A percentile compares a stretch with the other conserved stretches of the same genome.
Evolutionary conservation across 2,888 invertebrate species (phyloP).

Genomic region (Clistopyga incitator): DNA sequence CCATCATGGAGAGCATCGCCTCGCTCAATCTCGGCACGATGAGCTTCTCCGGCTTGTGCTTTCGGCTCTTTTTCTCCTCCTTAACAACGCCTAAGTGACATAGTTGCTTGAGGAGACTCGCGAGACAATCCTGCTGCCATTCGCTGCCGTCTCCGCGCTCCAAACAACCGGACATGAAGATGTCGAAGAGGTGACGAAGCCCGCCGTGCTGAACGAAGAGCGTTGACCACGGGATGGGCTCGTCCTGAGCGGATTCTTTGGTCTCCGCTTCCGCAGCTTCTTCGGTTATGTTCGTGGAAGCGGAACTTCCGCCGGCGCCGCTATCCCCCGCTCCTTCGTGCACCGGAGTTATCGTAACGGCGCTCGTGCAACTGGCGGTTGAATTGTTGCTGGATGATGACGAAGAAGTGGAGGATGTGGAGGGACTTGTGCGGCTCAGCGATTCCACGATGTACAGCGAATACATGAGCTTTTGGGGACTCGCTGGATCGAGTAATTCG

Average conservation of each 20-base stretch:
- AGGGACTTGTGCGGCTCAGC: slow-evolving; percentile 84
- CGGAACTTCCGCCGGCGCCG: slow-evolving; percentile 53
- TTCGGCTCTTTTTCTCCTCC: slow-evolving; percentile 83
- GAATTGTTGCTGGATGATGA: slow-evolving; percentile 64
- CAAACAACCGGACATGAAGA: slow-evolving; percentile 93
- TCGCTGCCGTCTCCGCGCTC: slow-evolving; percentile 92
- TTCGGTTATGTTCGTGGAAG: slow-evolving; percentile 69
- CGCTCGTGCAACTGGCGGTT: slow-evolving; percentile 62
- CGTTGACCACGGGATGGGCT: slow-evolving; percentile 87
- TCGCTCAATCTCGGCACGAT: slow-evolving; percentile 90
- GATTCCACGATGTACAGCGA: slow-evolving; percentile 96
- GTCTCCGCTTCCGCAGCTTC: slow-evolving; percentile 74
- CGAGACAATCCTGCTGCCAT: slow-evolving; percentile 98
- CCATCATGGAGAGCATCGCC: slow-evolving; percentile 93
- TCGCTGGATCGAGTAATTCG: slow-evolving; percentile 93
- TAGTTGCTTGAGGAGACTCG: slow-evolving; percentile 93
- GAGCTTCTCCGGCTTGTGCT: slow-evolving; percentile 87
- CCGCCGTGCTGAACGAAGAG: slow-evolving; percentile 95
- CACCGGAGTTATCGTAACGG: slow-evolving; percentile 66
- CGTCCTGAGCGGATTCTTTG: slow-evolving; percentile 75
- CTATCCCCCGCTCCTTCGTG: slow-evolving; percentile 73
- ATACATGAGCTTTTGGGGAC: slow-evolving; percentile 97
- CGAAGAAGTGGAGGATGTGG: slow-evolving; percentile 66
- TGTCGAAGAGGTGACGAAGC: slow-evolving; percentile 94
- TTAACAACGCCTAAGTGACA: slow-evolving; percentile 93